Evolutionary conservation across 2,888 invertebrate genomes (phyloP).

Genomic region (Hirtodrosophila trivittata): DNA sequence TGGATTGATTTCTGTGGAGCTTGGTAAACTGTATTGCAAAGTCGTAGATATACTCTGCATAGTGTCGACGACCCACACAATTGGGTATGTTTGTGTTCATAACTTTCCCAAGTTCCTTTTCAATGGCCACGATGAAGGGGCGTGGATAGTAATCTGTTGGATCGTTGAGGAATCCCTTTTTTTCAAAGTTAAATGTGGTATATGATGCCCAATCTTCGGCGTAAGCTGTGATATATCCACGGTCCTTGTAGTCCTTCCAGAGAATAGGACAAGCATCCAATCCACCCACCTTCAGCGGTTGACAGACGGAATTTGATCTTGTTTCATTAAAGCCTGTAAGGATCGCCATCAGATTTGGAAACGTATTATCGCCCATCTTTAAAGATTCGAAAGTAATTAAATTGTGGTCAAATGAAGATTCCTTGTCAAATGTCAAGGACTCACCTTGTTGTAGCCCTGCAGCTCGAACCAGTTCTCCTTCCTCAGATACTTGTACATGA

Average conservation of each 20-base stretch:
- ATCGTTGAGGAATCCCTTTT: conserved; percentile 88
- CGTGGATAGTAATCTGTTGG: conserved; percentile 93
- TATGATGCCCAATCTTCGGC: conserved; percentile 90
- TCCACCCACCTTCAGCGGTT: conserved; percentile 85
- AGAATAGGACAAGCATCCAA: conserved; percentile 89
- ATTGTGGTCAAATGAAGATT: too few relatives aligned
- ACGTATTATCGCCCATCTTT: conserved; percentile 94
- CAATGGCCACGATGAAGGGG: conserved; percentile 89
- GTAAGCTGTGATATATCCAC: conserved; percentile 90
- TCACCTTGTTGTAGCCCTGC: conserved; percentile 88
- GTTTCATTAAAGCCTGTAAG: conserved; percentile 87
- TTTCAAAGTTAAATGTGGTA: conserved; percentile 87
- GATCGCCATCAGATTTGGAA: conserved; percentile 93
- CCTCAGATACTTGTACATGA: conserved; percentile 87
- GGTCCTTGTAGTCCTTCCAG: conserved; percentile 89
- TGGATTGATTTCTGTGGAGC: conserved; percentile 86
- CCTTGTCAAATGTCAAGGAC: too few relatives aligned
- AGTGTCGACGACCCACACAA: conserved; percentile 86
- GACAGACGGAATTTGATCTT: conserved; percentile 84
- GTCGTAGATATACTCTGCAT: conserved; percentile 88
- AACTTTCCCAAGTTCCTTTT: conserved; percentile 85
- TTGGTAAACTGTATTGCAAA: conserved; percentile 87
- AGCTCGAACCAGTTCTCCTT: conserved; percentile 88
- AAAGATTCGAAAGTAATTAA: too few relatives aligned
- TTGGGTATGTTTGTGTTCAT: conserved; percentile 84